A percentile compares a stretch with the other conserved stretches of the same genome.
These are phyloP conservation scores for Stictocephala bisonia DNA, from an alignment of 2,888 invertebrate genomes.

Conservation along the genomic window DNA sequence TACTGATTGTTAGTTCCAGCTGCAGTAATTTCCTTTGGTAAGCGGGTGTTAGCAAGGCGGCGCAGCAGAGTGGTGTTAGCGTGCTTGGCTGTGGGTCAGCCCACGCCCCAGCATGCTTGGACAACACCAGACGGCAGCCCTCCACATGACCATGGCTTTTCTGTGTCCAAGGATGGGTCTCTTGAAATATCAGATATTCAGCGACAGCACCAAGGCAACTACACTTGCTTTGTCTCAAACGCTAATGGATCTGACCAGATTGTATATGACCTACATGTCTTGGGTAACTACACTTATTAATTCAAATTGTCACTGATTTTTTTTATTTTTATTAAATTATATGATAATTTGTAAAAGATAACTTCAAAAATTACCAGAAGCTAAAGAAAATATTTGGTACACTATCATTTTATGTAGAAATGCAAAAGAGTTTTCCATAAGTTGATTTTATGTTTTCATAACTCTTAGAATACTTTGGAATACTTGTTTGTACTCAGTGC, in stretches of 20 bases:
- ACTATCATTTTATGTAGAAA: too few relatives aligned
- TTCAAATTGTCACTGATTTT: too few relatives aligned
- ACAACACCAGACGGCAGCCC: constrained; percentile 51
- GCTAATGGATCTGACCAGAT: constrained; percentile 62
- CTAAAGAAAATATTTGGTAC: too few relatives aligned
- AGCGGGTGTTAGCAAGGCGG: constrained; percentile 68
- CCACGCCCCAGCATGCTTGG: constrained; percentile 62
- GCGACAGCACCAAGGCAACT: constrained; percentile 62
- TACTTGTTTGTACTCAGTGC: constrained; percentile 58
- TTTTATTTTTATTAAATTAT: too few relatives aligned
- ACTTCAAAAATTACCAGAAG: too few relatives aligned
- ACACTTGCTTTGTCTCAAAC: constrained; percentile 62
- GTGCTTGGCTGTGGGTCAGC: constrained; percentile 69
- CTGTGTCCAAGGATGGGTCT: constrained; percentile 59
- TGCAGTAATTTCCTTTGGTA: constrained; percentile 70
- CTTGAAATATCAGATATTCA: constrained; percentile 61
- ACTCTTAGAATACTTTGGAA: background rate
- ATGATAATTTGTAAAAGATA: too few relatives aligned
- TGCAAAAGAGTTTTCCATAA: too few relatives aligned
- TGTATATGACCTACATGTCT: constrained; percentile 61
- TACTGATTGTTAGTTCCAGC: constrained; percentile 66
- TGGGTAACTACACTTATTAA: too few relatives aligned
- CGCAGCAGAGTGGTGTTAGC: constrained; percentile 68
- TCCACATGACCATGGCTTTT: constrained; percentile 33
- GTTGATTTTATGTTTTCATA: too few relatives aligned